These are phyloP conservation scores for Dreissena polymorpha DNA, from an alignment of 1,140 invertebrate species.

Conservation along the genomic window DNA sequence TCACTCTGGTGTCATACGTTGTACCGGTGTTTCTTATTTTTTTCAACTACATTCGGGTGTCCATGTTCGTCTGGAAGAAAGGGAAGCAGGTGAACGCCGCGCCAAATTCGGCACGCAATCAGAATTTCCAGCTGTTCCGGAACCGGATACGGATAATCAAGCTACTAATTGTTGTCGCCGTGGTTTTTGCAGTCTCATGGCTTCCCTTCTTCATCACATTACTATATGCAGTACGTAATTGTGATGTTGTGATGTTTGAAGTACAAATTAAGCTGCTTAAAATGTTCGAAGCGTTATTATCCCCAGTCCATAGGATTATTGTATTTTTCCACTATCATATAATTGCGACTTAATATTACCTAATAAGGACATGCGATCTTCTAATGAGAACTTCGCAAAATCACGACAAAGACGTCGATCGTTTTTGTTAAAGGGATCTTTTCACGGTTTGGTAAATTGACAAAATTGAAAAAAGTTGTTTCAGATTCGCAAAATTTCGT, in stretches of 20 bases:
- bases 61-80: conserved; percentile 54
- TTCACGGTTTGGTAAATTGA: no score
- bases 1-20: conserved; percentile 57
- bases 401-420: no score
- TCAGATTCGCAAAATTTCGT: no score
- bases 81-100: not conserved
- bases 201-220: conserved; percentile 65
- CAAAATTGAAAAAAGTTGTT: no score
- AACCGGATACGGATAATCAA: conserved; percentile 60
- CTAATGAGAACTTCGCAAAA: no score
- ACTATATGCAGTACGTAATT: conserved; percentile 54
- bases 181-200: conserved; percentile 66
- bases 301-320: no score
- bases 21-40: conserved; percentile 57
- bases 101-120: not conserved
- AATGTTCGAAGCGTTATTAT: no score
- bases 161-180: conserved; percentile 63
- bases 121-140: conserved; percentile 27
- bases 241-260: not conserved
- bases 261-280: no score
- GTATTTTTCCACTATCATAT: no score
- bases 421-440: no score
- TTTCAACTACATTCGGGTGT: conserved; percentile 54
- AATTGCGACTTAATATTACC: no score
- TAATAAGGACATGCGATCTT: no score